Base-by-base conservation (phyloP, 2,113 vertebrate genomes). In the Gadus macrocephalus region DNA sequence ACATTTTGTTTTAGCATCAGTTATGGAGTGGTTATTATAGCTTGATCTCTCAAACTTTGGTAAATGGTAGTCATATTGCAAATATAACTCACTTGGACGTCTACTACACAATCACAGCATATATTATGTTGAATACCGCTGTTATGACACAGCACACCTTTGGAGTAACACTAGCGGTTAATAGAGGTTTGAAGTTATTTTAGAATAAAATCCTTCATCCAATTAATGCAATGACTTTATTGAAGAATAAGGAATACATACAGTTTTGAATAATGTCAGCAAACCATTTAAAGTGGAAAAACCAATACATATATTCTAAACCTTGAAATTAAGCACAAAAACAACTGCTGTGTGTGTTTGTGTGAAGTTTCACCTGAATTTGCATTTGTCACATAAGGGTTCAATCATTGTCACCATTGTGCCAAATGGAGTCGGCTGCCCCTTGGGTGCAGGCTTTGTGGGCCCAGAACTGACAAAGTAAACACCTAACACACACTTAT, bases 21-120 rank as follows among this genome's bases (percentile, higher is more conserved):
- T 55, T 55, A 55, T 53, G 25, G 2, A 27, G 42, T 22, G 66
- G 66, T 67, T 55, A 49, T 55, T 55, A 4, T 12, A 27, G 66
- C 20, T 25, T 27, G 53, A 67, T 55, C 28, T 64, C 63, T 66
- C 64, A 66, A 66, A 49, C 31, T 49, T 66, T 66, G 64, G 19
- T 17, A n/a, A 3, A 66, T 5, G 31, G 35, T 66, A 49, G 4
- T n/a, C 64, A 66, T n/a, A 66, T 49, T 59, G 58, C 20, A 68
- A 69, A 67, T 25, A 53, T 22, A 67, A 27, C 67, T 61, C 56
- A 35, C 67, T 42, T 61, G 67, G 56, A 61, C 17, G 22, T 69
- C 25, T 61, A 38, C 53, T n/a, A 61, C 58, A 61, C 58, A 60
- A 69, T 69, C 55, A 69, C 55, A 35, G 27, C 61, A 19, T 38